Evolutionary conservation across 1,140 invertebrate species (phyloP).

Genomic region (Lutraria rhynchaena): DNA sequence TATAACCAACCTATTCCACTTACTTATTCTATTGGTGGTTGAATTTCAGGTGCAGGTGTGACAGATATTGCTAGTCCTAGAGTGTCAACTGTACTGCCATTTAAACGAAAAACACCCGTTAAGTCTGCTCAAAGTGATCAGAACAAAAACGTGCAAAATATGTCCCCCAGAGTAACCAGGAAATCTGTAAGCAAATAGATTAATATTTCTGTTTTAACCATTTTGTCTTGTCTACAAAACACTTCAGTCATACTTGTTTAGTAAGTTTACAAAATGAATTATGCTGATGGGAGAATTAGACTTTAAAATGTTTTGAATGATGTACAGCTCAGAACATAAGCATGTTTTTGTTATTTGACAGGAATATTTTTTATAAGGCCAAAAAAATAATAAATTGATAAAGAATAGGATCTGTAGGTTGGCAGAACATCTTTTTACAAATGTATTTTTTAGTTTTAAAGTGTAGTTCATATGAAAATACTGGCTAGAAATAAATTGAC

Average conservation of each 20-base stretch:
- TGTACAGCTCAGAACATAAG: neutral
- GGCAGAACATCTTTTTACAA: too few relatives aligned
- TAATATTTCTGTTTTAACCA: neutral
- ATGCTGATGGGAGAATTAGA: neutral
- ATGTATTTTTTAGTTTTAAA: too few relatives aligned
- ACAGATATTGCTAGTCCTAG: conserved; percentile 4
- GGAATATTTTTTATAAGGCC: too few relatives aligned
- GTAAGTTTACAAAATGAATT: neutral
- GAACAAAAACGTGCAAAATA: neutral
- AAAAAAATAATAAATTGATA: too few relatives aligned
- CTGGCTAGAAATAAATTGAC: too few relatives aligned
- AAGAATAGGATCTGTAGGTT: too few relatives aligned
- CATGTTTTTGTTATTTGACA: neutral
- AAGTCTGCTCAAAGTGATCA: neutral
- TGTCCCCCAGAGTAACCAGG: conserved; percentile 10
- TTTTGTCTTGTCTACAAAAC: neutral
- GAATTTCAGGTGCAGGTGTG: neutral
- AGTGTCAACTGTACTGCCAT: conserved; percentile 28
- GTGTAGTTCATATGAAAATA: neutral
- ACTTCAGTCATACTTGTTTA: neutral
- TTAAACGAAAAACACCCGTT: neutral
- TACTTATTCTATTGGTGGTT: neutral
- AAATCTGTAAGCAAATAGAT: conserved; percentile 11
- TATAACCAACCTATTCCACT: neutral
- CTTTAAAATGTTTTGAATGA: neutral